These are phyloP conservation scores for Drosophila tropicalis DNA, from an alignment of 1,140 invertebrate species.

Conservation along the genomic window DNA sequence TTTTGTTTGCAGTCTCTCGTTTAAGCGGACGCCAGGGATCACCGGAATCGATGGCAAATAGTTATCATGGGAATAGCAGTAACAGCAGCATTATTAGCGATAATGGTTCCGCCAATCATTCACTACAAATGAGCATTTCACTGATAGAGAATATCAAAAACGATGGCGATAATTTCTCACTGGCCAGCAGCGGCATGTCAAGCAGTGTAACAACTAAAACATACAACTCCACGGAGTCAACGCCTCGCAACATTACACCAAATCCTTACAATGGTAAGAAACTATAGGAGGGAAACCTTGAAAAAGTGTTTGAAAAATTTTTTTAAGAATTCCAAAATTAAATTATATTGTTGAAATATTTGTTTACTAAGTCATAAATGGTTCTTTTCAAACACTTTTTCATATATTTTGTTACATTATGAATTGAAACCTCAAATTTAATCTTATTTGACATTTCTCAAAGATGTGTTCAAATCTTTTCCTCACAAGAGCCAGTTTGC, in stretches of 20 bases:
- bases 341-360: too few species aligned
- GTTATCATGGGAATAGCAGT: constrained; percentile 85
- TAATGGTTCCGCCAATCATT: constrained; percentile 78
- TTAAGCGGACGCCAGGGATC: constrained; percentile 85
- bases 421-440: too few species aligned
- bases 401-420: too few species aligned
- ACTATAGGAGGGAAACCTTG: too few species aligned
- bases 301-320: too few species aligned
- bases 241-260: constrained; percentile 76
- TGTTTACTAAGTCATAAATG: too few species aligned
- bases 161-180: constrained; percentile 83
- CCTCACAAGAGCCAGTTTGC: too few species aligned
- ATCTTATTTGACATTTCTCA: too few species aligned
- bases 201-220: constrained; percentile 76
- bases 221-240: constrained; percentile 79
- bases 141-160: constrained; percentile 83
- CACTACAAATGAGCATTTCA: constrained; percentile 85
- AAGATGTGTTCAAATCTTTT: too few species aligned
- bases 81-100: constrained; percentile 61
- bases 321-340: too few species aligned
- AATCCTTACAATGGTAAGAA: constrained; percentile 80
- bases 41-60: constrained; percentile 88
- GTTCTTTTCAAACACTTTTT: too few species aligned
- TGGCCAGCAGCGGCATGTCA: constrained; percentile 82
- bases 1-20: constrained; percentile 82